These are phyloP conservation scores for Meteorus colon DNA, from an alignment of 2,888 invertebrate genomes.

Conservation along the genomic window DNA sequence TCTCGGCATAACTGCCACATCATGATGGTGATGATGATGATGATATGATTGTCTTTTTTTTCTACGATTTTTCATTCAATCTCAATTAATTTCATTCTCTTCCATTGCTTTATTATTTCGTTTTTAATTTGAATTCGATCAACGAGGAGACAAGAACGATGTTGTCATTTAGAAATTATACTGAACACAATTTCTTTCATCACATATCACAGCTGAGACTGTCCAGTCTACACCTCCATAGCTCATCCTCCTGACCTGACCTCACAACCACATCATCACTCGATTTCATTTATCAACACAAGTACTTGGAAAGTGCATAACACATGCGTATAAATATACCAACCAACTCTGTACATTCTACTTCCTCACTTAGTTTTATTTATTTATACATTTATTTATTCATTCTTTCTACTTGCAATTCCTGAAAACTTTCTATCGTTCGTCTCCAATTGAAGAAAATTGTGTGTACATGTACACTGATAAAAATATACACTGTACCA, in stretches of 20 bases:
- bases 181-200: constrained; percentile 52
- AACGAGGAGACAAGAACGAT: not conserved
- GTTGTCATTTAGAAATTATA: constrained; percentile 56
- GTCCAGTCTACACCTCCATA: constrained; percentile 27
- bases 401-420: not conserved
- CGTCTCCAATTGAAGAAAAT: not conserved
- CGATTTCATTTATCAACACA: constrained; percentile 30
- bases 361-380: not conserved
- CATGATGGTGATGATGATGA: not conserved
- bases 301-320: constrained; percentile 25
- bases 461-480: not conserved
- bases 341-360: not conserved
- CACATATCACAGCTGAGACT: constrained; percentile 30
- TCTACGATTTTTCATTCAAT: not conserved
- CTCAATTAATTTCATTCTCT: not conserved
- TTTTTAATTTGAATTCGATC: not conserved
- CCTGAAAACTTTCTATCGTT: not conserved
- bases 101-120: not conserved
- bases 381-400: not conserved
- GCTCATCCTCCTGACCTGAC: constrained; percentile 54
- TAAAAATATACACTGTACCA: not conserved
- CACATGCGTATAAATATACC: not conserved
- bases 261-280: constrained; percentile 42
- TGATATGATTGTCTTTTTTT: not conserved
- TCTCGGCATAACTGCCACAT: not conserved